These are phyloP conservation scores for Geococcyx californianus DNA, from an alignment of 2,113 vertebrate species.

Conservation along the genomic window DNA sequence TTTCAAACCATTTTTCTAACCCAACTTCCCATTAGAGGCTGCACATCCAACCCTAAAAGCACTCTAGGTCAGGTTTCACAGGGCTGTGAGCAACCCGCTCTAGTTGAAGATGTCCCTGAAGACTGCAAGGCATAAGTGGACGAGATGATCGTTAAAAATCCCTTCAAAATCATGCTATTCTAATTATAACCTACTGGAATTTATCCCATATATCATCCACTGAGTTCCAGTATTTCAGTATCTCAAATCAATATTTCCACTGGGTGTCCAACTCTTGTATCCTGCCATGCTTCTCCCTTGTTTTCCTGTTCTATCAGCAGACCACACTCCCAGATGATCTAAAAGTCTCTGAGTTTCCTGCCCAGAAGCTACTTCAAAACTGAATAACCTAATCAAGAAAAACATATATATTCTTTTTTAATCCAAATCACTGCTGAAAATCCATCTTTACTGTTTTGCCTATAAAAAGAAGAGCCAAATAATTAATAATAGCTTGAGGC, in stretches of 20 bases:
- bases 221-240: background rate
- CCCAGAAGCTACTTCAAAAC: background rate
- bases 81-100: background rate
- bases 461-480: background rate
- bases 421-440: background rate
- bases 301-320: background rate
- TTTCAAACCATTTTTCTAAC: background rate
- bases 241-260: background rate
- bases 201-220: background rate
- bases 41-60: background rate
- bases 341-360: background rate
- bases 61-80: background rate
- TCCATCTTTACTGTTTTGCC: background rate
- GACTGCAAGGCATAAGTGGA: no score
- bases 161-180: background rate
- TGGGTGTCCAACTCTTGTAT: background rate
- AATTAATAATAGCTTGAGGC: background rate
- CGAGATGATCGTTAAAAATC: background rate
- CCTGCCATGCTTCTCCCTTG: background rate
- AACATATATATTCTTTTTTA: background rate
- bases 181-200: background rate
- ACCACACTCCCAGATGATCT: background rate
- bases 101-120: background rate
- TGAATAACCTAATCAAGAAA: background rate
- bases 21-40: background rate